Conservation (phyloP, 2,113 vertebrate genomes). For the Amphiprion percula region DNA sequence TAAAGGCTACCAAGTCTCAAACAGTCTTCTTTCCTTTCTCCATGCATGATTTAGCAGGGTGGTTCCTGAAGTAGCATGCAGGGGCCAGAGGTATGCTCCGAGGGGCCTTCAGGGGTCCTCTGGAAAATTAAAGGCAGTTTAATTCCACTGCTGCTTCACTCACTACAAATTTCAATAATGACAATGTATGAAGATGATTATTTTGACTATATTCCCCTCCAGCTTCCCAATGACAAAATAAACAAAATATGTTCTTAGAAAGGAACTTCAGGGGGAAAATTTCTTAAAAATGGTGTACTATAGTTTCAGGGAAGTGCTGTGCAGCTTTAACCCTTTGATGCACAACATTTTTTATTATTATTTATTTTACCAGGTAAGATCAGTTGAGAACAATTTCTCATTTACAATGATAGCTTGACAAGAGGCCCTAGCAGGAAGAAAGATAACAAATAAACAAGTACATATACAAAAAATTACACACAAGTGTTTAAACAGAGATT, state of each 20-base stretch:
- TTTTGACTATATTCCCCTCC: constrained; percentile 36
- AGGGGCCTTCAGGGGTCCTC: constrained; percentile 28
- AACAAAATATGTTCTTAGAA: constrained; percentile 27
- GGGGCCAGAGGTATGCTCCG: constrained; percentile 27
- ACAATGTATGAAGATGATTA: constrained; percentile 29
- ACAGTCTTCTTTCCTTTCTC: not conserved
- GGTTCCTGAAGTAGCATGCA: constrained; percentile 31
- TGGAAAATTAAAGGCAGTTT: constrained; percentile 61
- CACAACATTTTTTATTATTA: too few relatives aligned
- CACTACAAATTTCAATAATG: constrained; percentile 41
- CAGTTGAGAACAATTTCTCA: too few relatives aligned
- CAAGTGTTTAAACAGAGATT: too few relatives aligned
- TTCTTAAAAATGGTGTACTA: not conserved
- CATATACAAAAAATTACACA: too few relatives aligned
- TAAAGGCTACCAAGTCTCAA: not conserved
- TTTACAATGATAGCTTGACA: too few relatives aligned
- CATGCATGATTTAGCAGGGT: constrained; percentile 56
- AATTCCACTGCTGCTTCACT: constrained; percentile 44
- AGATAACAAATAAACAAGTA: too few relatives aligned
- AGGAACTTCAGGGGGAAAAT: constrained; percentile 14
- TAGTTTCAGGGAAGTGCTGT: not conserved
- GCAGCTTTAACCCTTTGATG: not conserved
- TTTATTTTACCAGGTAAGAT: too few relatives aligned
- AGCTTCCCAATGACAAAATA: constrained; percentile 37
- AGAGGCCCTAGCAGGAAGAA: too few relatives aligned